Percentiles rank a stretch among this genome's conserved stretches.
Conservation (phyloP, 53 echinoderm and acorn worm species). For the Astropecten irregularis region DNA sequence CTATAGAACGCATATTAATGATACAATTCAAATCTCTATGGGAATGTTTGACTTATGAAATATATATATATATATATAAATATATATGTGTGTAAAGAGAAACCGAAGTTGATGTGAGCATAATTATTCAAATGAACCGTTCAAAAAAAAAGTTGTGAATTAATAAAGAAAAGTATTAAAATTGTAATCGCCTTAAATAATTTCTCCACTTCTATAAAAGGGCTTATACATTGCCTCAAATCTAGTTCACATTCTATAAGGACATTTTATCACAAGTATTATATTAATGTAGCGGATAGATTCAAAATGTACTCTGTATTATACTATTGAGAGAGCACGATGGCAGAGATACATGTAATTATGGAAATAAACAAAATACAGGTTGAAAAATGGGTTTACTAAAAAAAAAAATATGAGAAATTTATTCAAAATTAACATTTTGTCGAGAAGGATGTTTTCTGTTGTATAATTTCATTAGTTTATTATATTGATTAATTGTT, state of each 20-base stretch:
- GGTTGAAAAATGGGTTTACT: no score
- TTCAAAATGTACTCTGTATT: slow-evolving; percentile 4
- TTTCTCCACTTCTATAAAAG: background rate
- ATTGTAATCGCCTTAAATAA: slow-evolving; percentile 19
- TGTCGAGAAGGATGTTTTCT: no score
- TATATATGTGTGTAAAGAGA: background rate
- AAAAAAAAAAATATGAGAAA: no score
- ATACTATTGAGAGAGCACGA: background rate
- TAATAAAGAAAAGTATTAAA: background rate
- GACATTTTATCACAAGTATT: no score
- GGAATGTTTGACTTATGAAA: slow-evolving; percentile 42
- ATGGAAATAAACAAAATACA: no score
- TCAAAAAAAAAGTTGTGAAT: slow-evolving; percentile 14
- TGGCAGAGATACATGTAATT: no score
- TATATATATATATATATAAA: background rate
- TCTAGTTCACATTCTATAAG: background rate
- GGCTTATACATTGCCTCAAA: slow-evolving; percentile 43
- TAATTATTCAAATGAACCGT: background rate
- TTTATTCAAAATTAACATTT: no score
- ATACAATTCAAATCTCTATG: background rate
- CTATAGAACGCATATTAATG: no score
- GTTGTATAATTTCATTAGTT: no score
- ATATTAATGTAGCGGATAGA: no score
- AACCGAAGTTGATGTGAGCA: slow-evolving; percentile 10
- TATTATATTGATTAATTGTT: no score